Base-by-base conservation (phyloP, 2,888 invertebrate species). In the Nomada ferruginata region DNA sequence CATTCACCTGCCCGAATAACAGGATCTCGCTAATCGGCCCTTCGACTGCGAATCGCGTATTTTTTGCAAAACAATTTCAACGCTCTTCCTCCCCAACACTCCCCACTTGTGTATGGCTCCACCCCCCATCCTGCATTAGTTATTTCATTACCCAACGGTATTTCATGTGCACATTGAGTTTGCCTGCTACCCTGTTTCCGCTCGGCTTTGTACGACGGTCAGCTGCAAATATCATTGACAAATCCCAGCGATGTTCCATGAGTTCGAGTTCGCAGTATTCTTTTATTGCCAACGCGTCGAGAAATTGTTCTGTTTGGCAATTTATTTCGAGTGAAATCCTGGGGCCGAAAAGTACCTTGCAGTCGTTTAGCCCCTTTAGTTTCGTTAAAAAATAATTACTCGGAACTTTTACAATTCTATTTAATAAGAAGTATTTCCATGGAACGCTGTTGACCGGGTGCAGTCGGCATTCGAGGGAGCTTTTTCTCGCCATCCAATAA, bases 1-100 rank as follows among this genome's bases (percentile, higher is more conserved):
- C 74, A 82, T 87, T 87, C 87, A 85, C 86, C 88, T 84, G 84
- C 76, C 66, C 76, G 72, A 83, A 85, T 86, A 87, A 74, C 83
- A 76, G 78, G 65, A 50, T 59, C 65, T 42, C 50, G 42, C 52
- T 53, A 55, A 11, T 23, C 29, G 15, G 65, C 18, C 59, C 57
- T 55, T 13, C 72, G 61, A 47, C 61, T 36, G 72, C 61, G 36
- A 13, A n/a, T 36, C 65, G 70, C 66, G 83, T 82, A 66, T 82
- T 83, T 83, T 74, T 83, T 79, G 78, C 78, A 79, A 79, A 82
- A 68, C 78, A 75, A 82, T 83, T 83, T 71, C 63, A 29, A 53
- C 60, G 20, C 47, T 42, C 13, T 26, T 52, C 57, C 75, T 20
- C 50, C 10, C 23, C n/a, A 13, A 7, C 18, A 2, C 18, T 23